Evolutionary conservation across 2,113 vertebrate genomes (phyloP), one percentile per base, ranked within the genome.

Genomic region (Mirounga angustirostris): DNA sequence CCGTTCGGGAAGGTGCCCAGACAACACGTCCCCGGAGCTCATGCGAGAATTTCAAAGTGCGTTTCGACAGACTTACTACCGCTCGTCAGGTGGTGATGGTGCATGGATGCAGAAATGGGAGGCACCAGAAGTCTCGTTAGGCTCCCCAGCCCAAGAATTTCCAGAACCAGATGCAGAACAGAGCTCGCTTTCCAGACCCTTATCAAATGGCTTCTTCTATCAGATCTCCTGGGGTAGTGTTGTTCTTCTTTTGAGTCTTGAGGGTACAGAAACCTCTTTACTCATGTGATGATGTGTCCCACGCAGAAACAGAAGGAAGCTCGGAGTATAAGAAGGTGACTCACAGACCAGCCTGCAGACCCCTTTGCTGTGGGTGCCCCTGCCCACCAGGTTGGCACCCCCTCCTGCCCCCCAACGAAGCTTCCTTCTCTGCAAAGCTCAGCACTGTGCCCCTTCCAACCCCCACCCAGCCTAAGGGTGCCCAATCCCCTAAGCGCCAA

Each of bases 21-120:
- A 28, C 22, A 26, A 43, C 24, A 43, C 43, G 14, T 28, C 43
- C 28, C 43, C 7, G 3, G 3, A 1, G 24, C 73, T 50, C 73
- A 19, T 5, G 18, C 10, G 7, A 46, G 52, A 82, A 43, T 40
- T 88, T 91, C 82, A 14, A 50, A 67, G 69, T 1, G 16, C 22
- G 21, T 26, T n/a, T 14, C 8, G 1, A 12, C 26, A 30, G 65
- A 73, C 43, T 28, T 16, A 92, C 0, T 2, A 4, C 76, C 7
- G 0, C 46, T 15, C 7, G 0, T 0, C 21, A 36, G 28, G 36
- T 2, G 4, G 71, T 1, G 2, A 28, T 4, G 28, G 56, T 30
- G 59, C 24, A 26, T 0, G 0, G 43, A 30, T 1, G 5, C 2
- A 46, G 46, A 90, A 52, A 43, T 0, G 4, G 26, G 26, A 5